phyloP scores from a whole-genome alignment of 2,113 vertebrate species.

The Puffinus mauretanicus region DNA sequence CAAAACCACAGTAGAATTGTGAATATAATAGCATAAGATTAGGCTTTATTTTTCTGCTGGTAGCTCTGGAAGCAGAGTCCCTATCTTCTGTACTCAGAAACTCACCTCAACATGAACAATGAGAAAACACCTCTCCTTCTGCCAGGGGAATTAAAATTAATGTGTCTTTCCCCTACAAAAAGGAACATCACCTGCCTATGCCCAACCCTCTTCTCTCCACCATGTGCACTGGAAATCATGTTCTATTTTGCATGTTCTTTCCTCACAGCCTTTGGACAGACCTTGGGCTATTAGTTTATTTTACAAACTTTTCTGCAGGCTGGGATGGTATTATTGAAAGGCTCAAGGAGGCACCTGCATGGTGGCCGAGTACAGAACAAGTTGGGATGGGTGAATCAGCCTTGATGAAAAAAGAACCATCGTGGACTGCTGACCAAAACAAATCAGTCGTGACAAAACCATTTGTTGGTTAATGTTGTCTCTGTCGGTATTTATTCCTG shows the following conservation, averaged over 20 bases:
- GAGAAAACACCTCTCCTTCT: neutral
- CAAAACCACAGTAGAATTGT: constrained; percentile 5
- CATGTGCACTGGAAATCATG: neutral
- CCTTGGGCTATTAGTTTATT: neutral
- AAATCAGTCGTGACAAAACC: neutral
- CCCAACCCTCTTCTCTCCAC: neutral
- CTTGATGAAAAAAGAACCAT: neutral
- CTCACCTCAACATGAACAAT: neutral
- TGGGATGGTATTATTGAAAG: neutral
- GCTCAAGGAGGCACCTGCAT: neutral
- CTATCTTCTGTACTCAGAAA: neutral
- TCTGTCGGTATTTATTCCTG: neutral
- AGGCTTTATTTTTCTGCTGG: neutral
- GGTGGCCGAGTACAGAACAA: neutral
- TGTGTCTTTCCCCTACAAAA: neutral
- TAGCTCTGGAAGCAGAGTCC: neutral
- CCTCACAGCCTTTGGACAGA: neutral
- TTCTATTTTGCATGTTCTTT: neutral
- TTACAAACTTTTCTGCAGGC: neutral
- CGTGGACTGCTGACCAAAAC: neutral
- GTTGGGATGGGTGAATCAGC: neutral
- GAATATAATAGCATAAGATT: neutral
- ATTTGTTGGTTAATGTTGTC: neutral
- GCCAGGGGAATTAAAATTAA: neutral
- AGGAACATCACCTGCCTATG: neutral